Conservation (phyloP, 2,113 vertebrate species). For the Xenus cinereus region DNA sequence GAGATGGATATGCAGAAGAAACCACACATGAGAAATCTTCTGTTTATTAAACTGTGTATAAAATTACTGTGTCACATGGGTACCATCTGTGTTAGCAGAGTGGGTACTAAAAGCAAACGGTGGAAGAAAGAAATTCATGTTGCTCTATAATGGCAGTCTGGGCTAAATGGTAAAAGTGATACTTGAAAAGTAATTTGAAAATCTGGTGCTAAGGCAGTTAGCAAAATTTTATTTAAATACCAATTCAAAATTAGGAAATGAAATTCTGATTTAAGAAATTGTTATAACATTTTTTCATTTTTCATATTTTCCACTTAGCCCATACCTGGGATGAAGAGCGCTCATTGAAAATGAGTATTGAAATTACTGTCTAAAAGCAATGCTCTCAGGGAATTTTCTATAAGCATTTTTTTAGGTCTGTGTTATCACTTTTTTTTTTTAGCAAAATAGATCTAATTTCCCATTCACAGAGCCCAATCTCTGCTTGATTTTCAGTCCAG, state of each 20-base stretch:
- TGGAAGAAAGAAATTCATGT: background rate
- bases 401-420: background rate
- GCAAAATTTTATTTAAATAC: background rate
- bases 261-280: background rate
- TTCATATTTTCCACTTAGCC: background rate
- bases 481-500: background rate
- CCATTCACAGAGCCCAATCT: background rate
- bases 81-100: background rate
- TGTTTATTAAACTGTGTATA: background rate
- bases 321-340: background rate
- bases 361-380: background rate
- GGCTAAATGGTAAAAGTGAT: background rate
- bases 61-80: background rate
- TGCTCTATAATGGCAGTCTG: background rate
- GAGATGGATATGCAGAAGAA: background rate
- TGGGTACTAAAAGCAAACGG: background rate
- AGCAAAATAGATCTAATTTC: background rate
- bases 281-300: background rate
- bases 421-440: background rate
- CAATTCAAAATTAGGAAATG: background rate
- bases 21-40: background rate
- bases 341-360: background rate
- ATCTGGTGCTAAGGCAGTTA: background rate
- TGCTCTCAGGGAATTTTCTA: background rate
- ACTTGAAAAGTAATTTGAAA: background rate